Base-by-base conservation (phyloP, 1,140 invertebrate species). In the Cydia strobilella region DNA sequence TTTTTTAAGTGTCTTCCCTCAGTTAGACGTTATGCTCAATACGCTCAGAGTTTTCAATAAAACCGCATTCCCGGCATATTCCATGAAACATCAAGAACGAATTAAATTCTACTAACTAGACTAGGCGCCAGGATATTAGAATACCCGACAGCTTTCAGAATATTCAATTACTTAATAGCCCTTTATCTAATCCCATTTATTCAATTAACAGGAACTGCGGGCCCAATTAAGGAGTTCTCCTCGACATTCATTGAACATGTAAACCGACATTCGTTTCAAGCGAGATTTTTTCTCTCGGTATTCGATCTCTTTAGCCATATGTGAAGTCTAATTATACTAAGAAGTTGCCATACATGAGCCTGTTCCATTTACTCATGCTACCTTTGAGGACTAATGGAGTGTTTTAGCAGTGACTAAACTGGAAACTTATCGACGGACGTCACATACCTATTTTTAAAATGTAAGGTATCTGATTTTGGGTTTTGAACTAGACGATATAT, bases 121-220 rank as follows among this genome's bases (percentile, higher is more conserved):
- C 13, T 27, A 69, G 65, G 65, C 65, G 65, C 65, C 65, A 66
- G 63, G 10, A n/a, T 59, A 66, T 39, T 66, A 69, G 65, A 69
- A 69, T 69, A 69, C 65, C 15, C 2, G 65, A 18, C 25, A 66
- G 35, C 65, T 39, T 69, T 69, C 31, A 39, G 65, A 69, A 69
- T 69, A 69, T 69, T 42, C n/a, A 69, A 69, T 69, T 69, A 69
- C 15, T 42, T 69, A 69, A 69, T 69, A 69, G 65, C 31, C 65
- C 31, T 69, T 69, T 69, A 69, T 69, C 65, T 69, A 42, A 69
- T 39, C 65, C 35, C 31, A 69, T 69, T 69, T 9, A 69, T 42
- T 39, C 65, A 69, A 69, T 69, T 69, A 69, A 39, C 23, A 69
- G 10, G 31, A 66, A 69, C 65, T 69, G 65, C 65, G 65, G 65